Evolutionary conservation across 2,888 invertebrate genomes (phyloP), one percentile per base, ranked within the genome.

Genomic region (Drosophila pseudotakahashii): DNA sequence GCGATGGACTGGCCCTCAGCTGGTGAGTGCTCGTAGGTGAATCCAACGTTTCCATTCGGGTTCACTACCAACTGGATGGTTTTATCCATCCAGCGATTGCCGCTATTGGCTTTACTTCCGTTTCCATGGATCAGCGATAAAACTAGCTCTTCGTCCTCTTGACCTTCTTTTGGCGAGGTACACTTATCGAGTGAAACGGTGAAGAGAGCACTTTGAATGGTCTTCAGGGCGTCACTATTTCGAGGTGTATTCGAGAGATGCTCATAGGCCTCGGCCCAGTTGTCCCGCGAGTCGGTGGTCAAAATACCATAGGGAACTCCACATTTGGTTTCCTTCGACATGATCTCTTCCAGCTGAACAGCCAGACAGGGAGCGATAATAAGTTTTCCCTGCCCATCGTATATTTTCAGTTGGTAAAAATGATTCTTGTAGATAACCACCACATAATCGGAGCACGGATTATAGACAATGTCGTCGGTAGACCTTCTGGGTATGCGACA

Each of bases 71-170:
- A 95, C 96, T 97, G 92, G 76, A 99, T 93, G 2, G 98, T 98
- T 93, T 99, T 99, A 91, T 99, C 98, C 92, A 96, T 98, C 98
- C 98, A 99, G 39, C 98, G 94, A 92, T 99, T 99, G 41, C 94
- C 95, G 16, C 96, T 94, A 92, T 98, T 98, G 57, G 92, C 90
- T 5, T 89, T 82, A 42, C 95, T 94, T 14, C 97, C 97, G 7
- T 95, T 95, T 13, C 98, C 98, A 91, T 98, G 97, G 76, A 98
- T 94, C 77, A 96, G 94, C 89, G 96, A 95, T 6, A 94, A 92
- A 34, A 94, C 95, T 37, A 95, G 94, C 34, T 94, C 87, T 61
- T 92, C 91, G 68, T 92, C 90, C 26, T 93, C 91, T 32, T 91
- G 69, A 39, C 90, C 89, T 7, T 90, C 48, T 3, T 73, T 61